These are phyloP conservation scores for Notospermus geniculatus DNA, from an alignment of 1,140 invertebrate species.

Conservation along the genomic window DNA sequence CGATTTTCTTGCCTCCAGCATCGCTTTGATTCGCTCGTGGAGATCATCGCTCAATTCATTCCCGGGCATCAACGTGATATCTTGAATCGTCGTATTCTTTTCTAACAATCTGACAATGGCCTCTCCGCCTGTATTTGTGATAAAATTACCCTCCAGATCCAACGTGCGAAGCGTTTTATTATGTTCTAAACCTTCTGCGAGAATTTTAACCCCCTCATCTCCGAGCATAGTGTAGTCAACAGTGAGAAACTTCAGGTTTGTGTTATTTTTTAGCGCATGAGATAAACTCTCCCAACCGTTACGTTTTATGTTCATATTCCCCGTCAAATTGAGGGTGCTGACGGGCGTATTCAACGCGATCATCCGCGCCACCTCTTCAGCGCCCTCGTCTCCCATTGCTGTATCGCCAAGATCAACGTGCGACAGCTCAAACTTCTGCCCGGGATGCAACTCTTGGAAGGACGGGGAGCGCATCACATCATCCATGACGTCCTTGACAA, in stretches of 20 bases:
- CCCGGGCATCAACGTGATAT: slow-evolving; percentile 34
- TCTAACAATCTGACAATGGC: slow-evolving; percentile 33
- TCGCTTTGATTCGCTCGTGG: neutral
- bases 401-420: slow-evolving; percentile 14
- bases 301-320: slow-evolving; percentile 24
- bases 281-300: slow-evolving; percentile 33
- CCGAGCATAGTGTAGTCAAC: slow-evolving; percentile 35
- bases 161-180: slow-evolving; percentile 30
- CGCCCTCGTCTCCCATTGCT: slow-evolving; percentile 2
- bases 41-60: slow-evolving; percentile 27
- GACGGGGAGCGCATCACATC: slow-evolving; percentile 2
- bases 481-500: slow-evolving; percentile 10
- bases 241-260: slow-evolving; percentile 25
- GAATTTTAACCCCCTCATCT: slow-evolving; percentile 28
- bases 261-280: slow-evolving; percentile 33
- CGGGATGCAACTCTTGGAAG: neutral
- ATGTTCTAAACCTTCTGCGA: slow-evolving; percentile 25
- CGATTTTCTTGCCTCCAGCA: no score
- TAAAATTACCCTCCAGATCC: slow-evolving; percentile 30
- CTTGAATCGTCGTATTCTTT: slow-evolving; percentile 33
- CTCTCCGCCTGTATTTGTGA: slow-evolving; percentile 30
- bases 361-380: slow-evolving; percentile 6
- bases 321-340: slow-evolving; percentile 33
- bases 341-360: slow-evolving; percentile 25
- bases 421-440: neutral